These are phyloP conservation scores for Heteractis magnifica DNA, from an alignment of 92 coral and sea anemone species.

Conservation along the genomic window DNA sequence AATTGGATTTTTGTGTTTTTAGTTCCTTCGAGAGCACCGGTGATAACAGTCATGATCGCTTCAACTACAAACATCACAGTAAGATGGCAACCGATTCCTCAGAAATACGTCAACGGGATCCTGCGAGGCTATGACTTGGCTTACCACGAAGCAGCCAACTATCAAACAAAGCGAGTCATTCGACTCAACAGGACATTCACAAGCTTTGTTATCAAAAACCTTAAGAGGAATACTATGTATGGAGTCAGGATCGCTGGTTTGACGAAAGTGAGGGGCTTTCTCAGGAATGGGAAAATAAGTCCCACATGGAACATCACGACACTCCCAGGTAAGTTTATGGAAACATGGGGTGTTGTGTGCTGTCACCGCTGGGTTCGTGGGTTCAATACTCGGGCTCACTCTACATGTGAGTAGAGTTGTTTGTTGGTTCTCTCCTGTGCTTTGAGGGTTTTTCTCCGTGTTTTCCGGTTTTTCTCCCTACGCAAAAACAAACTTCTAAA, in stretches of 20 bases:
- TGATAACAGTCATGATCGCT: conserved; percentile 44
- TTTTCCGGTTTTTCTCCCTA: too few species aligned
- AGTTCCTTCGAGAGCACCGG: conserved; percentile 74
- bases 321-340: conserved; percentile 48
- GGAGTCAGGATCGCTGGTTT: conserved; percentile 71
- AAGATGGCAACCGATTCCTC: conserved; percentile 69
- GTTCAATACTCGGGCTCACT: too few species aligned
- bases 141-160: conserved; percentile 43
- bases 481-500: too few species aligned
- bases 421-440: too few species aligned
- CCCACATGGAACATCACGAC: conserved; percentile 59
- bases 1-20: not conserved
- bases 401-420: too few species aligned
- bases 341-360: too few species aligned
- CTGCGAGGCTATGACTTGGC: conserved; percentile 75
- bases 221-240: conserved; percentile 64
- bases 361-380: too few species aligned
- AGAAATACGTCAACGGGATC: conserved; percentile 61
- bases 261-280: conserved; percentile 59
- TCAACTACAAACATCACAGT: conserved; percentile 65
- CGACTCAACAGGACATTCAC: conserved; percentile 62
- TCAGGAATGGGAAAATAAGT: conserved; percentile 62
- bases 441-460: too few species aligned
- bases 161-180: conserved; percentile 42
- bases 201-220: conserved; percentile 50